Conservation (phyloP, 2,797 vertebrate genomes). For the Anas georgica region DNA sequence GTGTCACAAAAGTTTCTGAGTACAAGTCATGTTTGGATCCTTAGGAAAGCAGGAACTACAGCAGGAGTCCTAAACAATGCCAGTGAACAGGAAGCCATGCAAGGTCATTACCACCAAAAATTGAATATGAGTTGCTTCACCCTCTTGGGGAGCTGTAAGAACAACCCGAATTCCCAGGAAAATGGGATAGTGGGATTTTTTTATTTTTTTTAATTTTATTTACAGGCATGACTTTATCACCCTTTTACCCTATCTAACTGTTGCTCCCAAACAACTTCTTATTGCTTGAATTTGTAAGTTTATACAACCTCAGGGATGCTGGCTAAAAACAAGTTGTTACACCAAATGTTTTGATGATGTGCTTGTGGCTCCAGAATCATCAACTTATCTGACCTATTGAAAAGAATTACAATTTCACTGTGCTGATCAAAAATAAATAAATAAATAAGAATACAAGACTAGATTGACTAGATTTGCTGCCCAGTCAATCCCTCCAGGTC, state of each 20-base stretch:
- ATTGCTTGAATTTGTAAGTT: background rate
- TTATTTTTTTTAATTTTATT: background rate
- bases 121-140: background rate
- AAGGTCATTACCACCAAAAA: background rate
- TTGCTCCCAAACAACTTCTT: background rate
- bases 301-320: background rate
- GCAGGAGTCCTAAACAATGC: background rate
- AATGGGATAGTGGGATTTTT: background rate
- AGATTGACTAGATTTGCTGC: background rate
- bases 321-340: background rate
- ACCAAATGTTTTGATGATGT: background rate
- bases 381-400: background rate
- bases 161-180: background rate
- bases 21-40: background rate
- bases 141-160: background rate
- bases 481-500: background rate
- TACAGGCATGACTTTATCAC: background rate
- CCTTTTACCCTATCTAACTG: background rate
- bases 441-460: background rate
- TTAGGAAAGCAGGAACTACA: background rate
- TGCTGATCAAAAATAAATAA: background rate
- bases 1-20: background rate
- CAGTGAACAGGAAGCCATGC: background rate
- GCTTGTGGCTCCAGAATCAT: background rate
- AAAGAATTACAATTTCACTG: background rate